A percentile compares a stretch with the other conserved stretches of the same genome.
phyloP scores from a whole-genome alignment of 2,113 vertebrate species.

The Phoxinus phoxinus region DNA sequence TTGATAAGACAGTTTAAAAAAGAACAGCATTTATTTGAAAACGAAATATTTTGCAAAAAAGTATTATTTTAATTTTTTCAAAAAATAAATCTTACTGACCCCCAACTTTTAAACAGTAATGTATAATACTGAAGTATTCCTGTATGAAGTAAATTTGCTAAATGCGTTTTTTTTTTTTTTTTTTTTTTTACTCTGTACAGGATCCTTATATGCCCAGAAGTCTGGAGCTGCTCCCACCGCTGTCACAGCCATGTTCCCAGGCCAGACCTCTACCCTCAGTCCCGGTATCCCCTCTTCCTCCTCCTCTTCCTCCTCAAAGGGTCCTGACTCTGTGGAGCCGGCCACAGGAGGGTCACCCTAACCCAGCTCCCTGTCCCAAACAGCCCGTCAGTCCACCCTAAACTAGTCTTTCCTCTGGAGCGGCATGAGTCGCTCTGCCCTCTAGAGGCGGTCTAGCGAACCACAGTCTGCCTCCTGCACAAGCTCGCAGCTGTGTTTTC shows the following conservation, averaged over 20 bases:
- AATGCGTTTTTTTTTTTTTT: neutral
- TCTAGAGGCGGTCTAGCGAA: constrained; percentile 30
- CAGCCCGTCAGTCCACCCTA: neutral
- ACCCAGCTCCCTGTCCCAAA: constrained; percentile 7
- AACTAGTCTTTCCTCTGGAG: constrained; percentile 4
- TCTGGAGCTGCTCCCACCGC: constrained; percentile 62
- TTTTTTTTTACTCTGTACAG: constrained; percentile 56
- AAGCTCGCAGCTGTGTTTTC: constrained; percentile 26
- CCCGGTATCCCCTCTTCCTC: constrained; percentile 71
- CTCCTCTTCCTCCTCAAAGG: constrained; percentile 76
- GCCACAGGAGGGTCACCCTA: constrained; percentile 62
- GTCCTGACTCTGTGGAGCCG: constrained; percentile 65
- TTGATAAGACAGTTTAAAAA: too few relatives aligned
- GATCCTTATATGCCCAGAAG: constrained; percentile 79
- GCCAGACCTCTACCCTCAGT: constrained; percentile 64
- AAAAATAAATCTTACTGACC: neutral
- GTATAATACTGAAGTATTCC: neutral
- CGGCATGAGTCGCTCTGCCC: constrained; percentile 8
- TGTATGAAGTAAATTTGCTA: neutral
- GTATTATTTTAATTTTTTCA: neutral
- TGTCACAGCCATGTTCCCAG: constrained; percentile 66
- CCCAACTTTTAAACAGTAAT: neutral
- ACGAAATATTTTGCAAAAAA: neutral
- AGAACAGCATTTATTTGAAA: too few relatives aligned
- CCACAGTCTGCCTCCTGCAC: constrained; percentile 50